Percentiles rank a stretch among this genome's conserved stretches.
Conservation (phyloP, 2,113 vertebrate species). For the Lepidothrix coronata region DNA sequence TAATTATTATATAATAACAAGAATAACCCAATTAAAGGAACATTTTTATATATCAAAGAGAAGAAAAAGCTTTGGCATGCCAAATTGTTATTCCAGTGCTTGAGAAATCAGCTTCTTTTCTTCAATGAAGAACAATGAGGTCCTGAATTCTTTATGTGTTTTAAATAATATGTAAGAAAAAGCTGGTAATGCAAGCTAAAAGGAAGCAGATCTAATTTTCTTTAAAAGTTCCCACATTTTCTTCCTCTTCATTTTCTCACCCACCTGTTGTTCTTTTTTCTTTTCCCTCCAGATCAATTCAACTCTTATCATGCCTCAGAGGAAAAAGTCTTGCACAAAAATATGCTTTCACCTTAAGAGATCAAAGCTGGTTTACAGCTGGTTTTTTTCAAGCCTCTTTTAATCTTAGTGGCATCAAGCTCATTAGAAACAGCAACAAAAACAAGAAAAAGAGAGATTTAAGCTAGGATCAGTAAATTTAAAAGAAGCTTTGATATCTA, state of each 20-base stretch:
- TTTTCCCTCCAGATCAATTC: conserved; percentile 36
- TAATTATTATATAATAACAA: background rate
- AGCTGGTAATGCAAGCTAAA: background rate
- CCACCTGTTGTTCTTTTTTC: conserved; percentile 11
- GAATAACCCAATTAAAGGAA: background rate
- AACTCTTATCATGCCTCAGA: conserved; percentile 21
- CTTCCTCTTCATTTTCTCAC: conserved; percentile 23
- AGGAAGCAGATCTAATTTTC: background rate
- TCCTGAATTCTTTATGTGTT: background rate
- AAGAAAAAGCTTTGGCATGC: background rate
- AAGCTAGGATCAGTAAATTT: background rate
- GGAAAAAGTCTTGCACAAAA: conserved; percentile 28
- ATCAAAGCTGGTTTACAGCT: conserved; percentile 46
- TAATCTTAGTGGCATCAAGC: conserved; percentile 15
- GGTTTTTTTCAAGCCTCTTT: background rate
- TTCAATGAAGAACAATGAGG: background rate
- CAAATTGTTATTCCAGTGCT: background rate
- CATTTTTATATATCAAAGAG: background rate
- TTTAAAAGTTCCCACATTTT: background rate
- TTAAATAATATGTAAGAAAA: background rate
- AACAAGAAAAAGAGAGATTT: background rate
- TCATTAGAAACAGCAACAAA: conserved; percentile 32
- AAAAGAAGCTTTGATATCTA: conserved; percentile 16
- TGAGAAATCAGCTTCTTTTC: background rate
- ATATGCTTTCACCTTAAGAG: conserved; percentile 33